These are phyloP conservation scores for Scortum barcoo DNA, from an alignment of 2,113 vertebrate genomes.

Conservation along the genomic window DNA sequence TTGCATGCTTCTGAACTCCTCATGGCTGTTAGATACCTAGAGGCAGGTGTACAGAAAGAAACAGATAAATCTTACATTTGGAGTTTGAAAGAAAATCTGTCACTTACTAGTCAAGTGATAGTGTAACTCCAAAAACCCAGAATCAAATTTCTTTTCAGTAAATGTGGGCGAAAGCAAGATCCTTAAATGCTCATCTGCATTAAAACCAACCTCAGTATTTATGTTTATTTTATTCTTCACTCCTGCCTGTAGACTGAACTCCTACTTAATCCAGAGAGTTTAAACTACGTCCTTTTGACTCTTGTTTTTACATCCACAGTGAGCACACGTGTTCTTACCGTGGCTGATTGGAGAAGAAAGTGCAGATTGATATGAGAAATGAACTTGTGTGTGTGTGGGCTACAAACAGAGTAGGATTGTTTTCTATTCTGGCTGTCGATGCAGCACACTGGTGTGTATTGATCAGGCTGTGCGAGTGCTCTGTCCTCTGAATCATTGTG, in stretches of 20 bases:
- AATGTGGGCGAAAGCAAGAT: background rate
- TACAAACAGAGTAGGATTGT: slow-evolving; percentile 58
- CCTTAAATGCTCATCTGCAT: background rate
- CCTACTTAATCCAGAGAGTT: background rate
- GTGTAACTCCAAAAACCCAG: background rate
- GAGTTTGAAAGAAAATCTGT: background rate
- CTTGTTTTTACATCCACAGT: too few species aligned
- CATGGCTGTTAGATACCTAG: background rate
- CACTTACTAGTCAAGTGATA: background rate
- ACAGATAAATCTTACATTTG: background rate
- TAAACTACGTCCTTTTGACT: too few species aligned
- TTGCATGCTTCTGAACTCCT: slow-evolving; percentile 23
- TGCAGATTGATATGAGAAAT: slow-evolving; percentile 42
- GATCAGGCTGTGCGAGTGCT: slow-evolving; percentile 62
- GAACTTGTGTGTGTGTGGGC: slow-evolving; percentile 62
- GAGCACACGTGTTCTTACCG: background rate
- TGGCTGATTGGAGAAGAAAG: slow-evolving; percentile 45
- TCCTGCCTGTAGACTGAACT: background rate
- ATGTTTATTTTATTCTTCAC: background rate
- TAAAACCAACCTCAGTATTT: background rate
- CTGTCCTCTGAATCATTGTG: slow-evolving; percentile 65
- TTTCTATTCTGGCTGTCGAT: slow-evolving; percentile 59
- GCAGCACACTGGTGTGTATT: slow-evolving; percentile 51
- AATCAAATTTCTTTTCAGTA: background rate
- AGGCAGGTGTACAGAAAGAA: background rate